A percentile compares a stretch with the other conserved stretches of the same genome.
Evolutionary conservation across 2,888 invertebrate genomes (phyloP).

Genomic region (Ophioninae sp.): DNA sequence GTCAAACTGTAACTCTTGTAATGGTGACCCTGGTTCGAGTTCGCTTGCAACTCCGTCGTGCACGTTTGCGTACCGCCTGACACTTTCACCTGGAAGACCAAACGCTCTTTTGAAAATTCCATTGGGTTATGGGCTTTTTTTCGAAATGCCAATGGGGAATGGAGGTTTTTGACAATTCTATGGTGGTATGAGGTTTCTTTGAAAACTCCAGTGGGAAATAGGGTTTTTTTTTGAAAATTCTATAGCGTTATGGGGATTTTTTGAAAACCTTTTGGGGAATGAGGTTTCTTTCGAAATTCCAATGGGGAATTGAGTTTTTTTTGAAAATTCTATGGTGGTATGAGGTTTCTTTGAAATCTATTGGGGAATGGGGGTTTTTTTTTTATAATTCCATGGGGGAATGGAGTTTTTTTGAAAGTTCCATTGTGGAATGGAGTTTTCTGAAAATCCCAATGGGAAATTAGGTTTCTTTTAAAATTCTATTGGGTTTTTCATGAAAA

Average conservation of each 20-base stretch:
- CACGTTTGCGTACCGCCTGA: constrained; percentile 95
- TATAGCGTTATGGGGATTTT: too few relatives aligned
- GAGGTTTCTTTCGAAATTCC: not conserved
- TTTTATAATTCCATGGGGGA: not conserved
- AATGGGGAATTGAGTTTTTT: not conserved
- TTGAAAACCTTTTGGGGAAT: too few relatives aligned
- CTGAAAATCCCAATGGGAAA: too few relatives aligned
- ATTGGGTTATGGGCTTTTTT: not conserved
- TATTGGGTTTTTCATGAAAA: not conserved
- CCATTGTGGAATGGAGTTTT: not conserved
- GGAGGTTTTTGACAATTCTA: too few relatives aligned
- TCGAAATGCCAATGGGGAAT: too few relatives aligned
- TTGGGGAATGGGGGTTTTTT: too few relatives aligned
- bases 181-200: too few relatives aligned
- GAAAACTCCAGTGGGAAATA: too few relatives aligned
- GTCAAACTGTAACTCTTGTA: constrained; percentile 93
- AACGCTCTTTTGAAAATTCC: not conserved
- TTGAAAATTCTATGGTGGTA: not conserved
- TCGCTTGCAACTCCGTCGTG: constrained; percentile 87
- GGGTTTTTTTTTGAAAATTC: too few relatives aligned
- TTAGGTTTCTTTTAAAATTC: not conserved
- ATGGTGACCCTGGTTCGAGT: constrained; percentile 84
- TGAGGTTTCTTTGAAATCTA: too few relatives aligned
- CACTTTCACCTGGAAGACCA: constrained; percentile 84
- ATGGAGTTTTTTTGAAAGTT: not conserved